phyloP scores from a whole-genome alignment of 2,888 invertebrate genomes.

The Siphonodentalium dalli region DNA sequence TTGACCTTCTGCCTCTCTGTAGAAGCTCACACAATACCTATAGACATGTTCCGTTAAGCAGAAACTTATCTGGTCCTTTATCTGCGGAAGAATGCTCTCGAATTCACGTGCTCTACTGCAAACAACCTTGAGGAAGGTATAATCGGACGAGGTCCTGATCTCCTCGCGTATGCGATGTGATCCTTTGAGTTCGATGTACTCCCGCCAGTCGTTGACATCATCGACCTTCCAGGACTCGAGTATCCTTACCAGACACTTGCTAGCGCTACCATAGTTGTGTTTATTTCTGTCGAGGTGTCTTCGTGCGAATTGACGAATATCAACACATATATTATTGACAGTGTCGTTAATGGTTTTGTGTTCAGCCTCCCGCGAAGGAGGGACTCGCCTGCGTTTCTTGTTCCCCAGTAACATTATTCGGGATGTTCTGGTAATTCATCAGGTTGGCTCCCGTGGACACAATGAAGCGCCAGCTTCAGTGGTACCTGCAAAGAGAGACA shows the following conservation, averaged over 20 bases:
- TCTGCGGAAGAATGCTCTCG: slow-evolving; percentile 36
- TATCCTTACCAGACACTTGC: slow-evolving; percentile 31
- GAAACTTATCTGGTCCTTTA: slow-evolving; percentile 33
- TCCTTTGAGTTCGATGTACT: slow-evolving; percentile 34
- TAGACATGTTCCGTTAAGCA: slow-evolving; percentile 42
- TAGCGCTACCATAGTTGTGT: slow-evolving; percentile 31
- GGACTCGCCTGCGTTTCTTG: slow-evolving; percentile 29
- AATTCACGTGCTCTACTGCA: slow-evolving; percentile 42
- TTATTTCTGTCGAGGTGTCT: slow-evolving; percentile 32
- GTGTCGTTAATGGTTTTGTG: slow-evolving; percentile 38
- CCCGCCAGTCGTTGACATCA: slow-evolving; percentile 37
- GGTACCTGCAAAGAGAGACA: too few relatives aligned
- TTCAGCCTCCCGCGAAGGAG: slow-evolving; percentile 40
- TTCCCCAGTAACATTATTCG: too few relatives aligned
- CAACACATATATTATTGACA: slow-evolving; percentile 36
- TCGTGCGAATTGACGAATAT: slow-evolving; percentile 38
- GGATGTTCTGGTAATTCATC: too few relatives aligned
- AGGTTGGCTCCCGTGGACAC: too few relatives aligned
- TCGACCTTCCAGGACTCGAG: slow-evolving; percentile 30
- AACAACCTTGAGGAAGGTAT: slow-evolving; percentile 31
- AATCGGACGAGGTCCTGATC: slow-evolving; percentile 26
- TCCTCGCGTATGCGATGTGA: slow-evolving; percentile 26
- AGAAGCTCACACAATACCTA: slow-evolving; percentile 46
- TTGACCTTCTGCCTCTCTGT: slow-evolving; percentile 39
- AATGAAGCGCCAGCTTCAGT: too few relatives aligned